Base-by-base conservation (phyloP, 2,888 invertebrate species). In the Fissipunctia ypsillon region DNA sequence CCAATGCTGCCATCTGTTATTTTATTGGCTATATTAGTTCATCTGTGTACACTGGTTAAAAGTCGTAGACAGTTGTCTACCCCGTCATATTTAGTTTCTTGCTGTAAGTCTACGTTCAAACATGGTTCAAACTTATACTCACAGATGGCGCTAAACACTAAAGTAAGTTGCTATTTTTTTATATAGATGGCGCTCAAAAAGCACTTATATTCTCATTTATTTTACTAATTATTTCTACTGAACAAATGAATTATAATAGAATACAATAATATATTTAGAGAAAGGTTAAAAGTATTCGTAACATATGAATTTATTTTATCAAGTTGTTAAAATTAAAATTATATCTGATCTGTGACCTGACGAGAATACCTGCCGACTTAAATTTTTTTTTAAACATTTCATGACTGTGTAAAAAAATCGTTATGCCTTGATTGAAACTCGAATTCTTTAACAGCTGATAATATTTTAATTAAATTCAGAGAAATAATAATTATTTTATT, bases 401-500 rank as follows among this genome's bases (percentile, higher is more conserved):
- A 22, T 54, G 85, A 28, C 85, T 63, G 3, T 31, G 81, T 64
- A 57, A 68, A 60, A 25, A 56, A 71, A 71, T 68, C 65, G 14
- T 84, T 76, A 76, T 54, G 82, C 81, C 81, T 76, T 52, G 10
- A 31, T 52, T 22, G 10, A 69, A 71, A 71, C 65, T 76, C 28
- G 41, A 59, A 52, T 43, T 67, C 22, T 38, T 69, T 66, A 82
- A 69, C 81, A 83, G 78, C 83, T 85, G 83, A 12, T 70, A 69
- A 38, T n/a, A n/a, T 5, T 54, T n/a, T 57, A 67, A 69, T 50
- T 45, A 52, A 56, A 69, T 52, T 31, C 5, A 19, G 50, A 28
- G 35, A 73, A 78, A 56, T 72, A 60, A 6, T 67, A 25, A 68
- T 64, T 73, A 31, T 50, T 54, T 48, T 0, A 56, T 64, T 80